Base-by-base conservation (phyloP, 2,888 invertebrate genomes). In the Spisula subtruncata region DNA sequence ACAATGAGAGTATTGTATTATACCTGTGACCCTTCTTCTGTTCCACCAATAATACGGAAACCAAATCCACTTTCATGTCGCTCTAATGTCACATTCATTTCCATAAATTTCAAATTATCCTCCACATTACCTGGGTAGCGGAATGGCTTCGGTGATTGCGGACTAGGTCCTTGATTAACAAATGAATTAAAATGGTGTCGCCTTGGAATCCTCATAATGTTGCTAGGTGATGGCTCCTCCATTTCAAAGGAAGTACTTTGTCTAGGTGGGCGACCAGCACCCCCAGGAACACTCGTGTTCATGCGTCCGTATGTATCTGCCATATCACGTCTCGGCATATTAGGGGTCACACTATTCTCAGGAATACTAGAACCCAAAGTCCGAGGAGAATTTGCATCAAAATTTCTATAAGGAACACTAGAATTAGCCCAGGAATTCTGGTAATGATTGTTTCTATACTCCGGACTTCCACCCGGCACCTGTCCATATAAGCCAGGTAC, bases 31-130 rank as follows among this genome's bases (percentile, higher is more conserved):
- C 99, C 98, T 97, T 99, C 99, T 97, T 99, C 99, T 0, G 99
- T 99, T 71, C 99, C 99, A 35, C 99, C 99, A 54, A 99, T 98
- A 96, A 99, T 99, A 91, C 99, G 98, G 97, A 99, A 99, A 14
- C 99, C 99, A 97, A 99, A 99, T 1, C 99, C 99, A 87, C 98
- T 98, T 60, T 98, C 98, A 94, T 99, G 98, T n/a, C 99, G 97
- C 82, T 98, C 98, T 85, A 99, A 97, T 0, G 98, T 98, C 14
- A 99, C 98, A 88, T 98, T 97, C 93, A 98, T 98, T 94, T 98
- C 98, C 79, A 98, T 86, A 80, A 92, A 92, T 75, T 90, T 91
- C 48, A 81, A 81, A 86, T 90, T 92, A 51, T 92, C 91, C 51
- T 95, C 95, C 20, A 94, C 94, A 75, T 91, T 92, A 35, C 92